These are phyloP conservation scores for Panulirus ornatus DNA, from an alignment of 1,140 invertebrate species.

Conservation along the genomic window DNA sequence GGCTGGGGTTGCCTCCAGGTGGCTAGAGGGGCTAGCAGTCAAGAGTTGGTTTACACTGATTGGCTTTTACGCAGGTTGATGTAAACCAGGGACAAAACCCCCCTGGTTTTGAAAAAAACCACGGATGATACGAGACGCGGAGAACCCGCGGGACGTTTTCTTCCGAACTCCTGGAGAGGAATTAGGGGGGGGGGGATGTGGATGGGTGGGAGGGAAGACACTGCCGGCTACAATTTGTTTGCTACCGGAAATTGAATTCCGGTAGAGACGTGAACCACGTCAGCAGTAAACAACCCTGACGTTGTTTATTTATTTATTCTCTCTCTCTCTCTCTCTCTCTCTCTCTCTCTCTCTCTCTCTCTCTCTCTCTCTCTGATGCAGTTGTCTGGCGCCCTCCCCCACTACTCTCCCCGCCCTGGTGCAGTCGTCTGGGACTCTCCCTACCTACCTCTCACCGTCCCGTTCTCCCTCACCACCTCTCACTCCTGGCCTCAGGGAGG, in stretches of 20 bases:
- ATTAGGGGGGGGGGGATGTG: background rate
- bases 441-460: background rate
- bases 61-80: too few species aligned
- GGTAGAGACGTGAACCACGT: background rate
- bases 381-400: background rate
- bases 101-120: too few species aligned
- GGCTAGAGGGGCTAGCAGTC: too few species aligned
- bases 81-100: too few species aligned
- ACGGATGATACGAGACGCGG: too few species aligned
- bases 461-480: background rate
- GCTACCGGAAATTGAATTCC: conserved; percentile 11
- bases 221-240: conserved; percentile 15
- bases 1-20: too few species aligned
- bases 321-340: conserved; percentile 4
- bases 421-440: background rate
- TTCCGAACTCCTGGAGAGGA: background rate
- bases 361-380: background rate
- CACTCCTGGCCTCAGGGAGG: background rate
- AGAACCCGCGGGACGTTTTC: background rate
- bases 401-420: background rate
- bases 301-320: background rate
- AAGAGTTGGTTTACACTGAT: too few species aligned
- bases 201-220: background rate
- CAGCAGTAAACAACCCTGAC: background rate
- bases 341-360: background rate